Percentiles rank a stretch among this genome's conserved stretches.
phyloP scores from a whole-genome alignment of 1,140 invertebrate genomes.

The Diorhabda elongata region DNA sequence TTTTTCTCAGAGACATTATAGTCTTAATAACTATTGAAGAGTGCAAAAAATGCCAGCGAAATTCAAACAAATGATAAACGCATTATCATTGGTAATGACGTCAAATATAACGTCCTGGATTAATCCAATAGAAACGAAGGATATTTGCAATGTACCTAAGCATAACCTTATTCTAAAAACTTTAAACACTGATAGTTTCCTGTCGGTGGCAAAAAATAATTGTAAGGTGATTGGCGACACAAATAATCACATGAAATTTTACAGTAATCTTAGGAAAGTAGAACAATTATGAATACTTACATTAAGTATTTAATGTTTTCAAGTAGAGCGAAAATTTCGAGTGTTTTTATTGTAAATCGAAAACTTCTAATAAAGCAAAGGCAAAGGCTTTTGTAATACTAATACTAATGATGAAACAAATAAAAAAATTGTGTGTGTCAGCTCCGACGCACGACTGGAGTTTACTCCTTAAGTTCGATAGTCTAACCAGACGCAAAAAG shows the following conservation, averaged over 20 bases:
- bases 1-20: too few relatives aligned
- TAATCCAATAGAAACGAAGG: background rate
- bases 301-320: background rate
- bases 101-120: too few relatives aligned
- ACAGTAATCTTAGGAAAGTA: background rate
- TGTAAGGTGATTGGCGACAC: background rate
- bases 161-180: background rate
- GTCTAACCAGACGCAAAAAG: too few relatives aligned
- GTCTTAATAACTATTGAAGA: too few relatives aligned
- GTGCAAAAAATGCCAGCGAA: too few relatives aligned
- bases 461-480: too few relatives aligned
- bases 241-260: background rate
- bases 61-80: too few relatives aligned
- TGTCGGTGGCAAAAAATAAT: background rate
- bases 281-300: background rate
- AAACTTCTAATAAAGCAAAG: constrained; percentile 26
- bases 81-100: too few relatives aligned
- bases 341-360: background rate
- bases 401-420: constrained; percentile 30
- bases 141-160: background rate
- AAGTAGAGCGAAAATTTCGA: background rate
- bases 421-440: too few relatives aligned
- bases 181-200: background rate
- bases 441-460: too few relatives aligned
- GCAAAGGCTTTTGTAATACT: constrained; percentile 34